Percentiles rank a stretch among this genome's conserved stretches.
These are phyloP conservation scores for Diarsia dahlii DNA, from an alignment of 2,888 invertebrate species.

Conservation along the genomic window DNA sequence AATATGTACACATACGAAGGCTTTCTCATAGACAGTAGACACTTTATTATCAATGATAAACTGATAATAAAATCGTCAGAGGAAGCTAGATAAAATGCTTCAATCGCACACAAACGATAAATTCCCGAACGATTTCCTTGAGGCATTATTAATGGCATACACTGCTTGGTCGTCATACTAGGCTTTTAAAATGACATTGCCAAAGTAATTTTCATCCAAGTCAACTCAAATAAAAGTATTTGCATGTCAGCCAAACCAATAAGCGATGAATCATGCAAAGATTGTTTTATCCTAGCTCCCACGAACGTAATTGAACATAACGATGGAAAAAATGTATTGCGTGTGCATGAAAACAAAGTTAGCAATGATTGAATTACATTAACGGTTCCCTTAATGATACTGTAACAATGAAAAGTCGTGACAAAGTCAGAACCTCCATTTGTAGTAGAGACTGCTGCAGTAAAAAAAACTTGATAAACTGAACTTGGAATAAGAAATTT, in stretches of 20 bases:
- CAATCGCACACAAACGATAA: constrained; percentile 37
- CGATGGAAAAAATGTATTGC: constrained; percentile 56
- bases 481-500: constrained; percentile 10
- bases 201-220: not conserved
- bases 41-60: constrained; percentile 42
- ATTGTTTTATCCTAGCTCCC: constrained; percentile 61
- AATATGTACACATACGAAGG: constrained; percentile 9
- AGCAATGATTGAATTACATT: constrained; percentile 54
- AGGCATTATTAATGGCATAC: constrained; percentile 35
- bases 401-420: constrained; percentile 59
- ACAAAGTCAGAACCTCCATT: constrained; percentile 33
- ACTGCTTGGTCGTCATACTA: constrained; percentile 3
- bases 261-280: constrained; percentile 55
- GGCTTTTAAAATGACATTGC: not conserved
- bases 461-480: constrained; percentile 12
- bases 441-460: constrained; percentile 10
- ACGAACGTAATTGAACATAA: constrained; percentile 58
- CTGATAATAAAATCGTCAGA: constrained; percentile 30
- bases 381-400: constrained; percentile 48
- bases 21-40: constrained; percentile 10
- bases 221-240: constrained; percentile 30
- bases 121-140: constrained; percentile 29
- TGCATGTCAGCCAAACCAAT: constrained; percentile 34
- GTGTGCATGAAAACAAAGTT: constrained; percentile 59
- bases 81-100: constrained; percentile 36